Percentiles rank a stretch among this genome's conserved stretches.
Conservation (phyloP, 2,113 vertebrate genomes). For the Elephas maximus region DNA sequence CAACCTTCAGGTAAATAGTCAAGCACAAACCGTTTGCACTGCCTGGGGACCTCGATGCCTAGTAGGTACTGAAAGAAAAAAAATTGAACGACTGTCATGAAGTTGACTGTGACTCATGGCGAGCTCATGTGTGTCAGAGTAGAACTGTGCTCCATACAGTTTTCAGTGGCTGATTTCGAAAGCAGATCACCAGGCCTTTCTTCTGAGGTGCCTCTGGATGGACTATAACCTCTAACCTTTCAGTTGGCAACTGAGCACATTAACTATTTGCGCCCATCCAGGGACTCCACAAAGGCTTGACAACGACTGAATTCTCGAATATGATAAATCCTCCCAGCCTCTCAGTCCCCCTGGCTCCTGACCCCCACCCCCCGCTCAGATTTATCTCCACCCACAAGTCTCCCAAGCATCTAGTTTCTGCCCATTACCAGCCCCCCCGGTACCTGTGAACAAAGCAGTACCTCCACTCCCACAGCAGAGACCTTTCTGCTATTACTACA, state of each 20-base stretch:
- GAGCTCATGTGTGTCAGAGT: too few relatives aligned
- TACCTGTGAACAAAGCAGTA: neutral
- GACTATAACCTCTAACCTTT: neutral
- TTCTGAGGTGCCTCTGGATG: neutral
- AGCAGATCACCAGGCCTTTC: too few relatives aligned
- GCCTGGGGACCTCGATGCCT: neutral
- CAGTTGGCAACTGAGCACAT: neutral
- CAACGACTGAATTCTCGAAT: neutral
- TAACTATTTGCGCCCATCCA: neutral
- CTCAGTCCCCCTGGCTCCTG: too few relatives aligned
- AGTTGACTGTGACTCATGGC: too few relatives aligned
- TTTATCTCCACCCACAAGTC: neutral
- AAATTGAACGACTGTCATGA: too few relatives aligned
- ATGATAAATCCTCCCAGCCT: neutral
- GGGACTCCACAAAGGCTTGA: too few relatives aligned
- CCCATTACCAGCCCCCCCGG: neutral
- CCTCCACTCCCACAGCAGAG: neutral
- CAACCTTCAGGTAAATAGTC: neutral
- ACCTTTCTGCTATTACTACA: neutral
- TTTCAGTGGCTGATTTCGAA: too few relatives aligned
- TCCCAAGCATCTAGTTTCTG: rapidly evolving
- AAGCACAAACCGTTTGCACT: neutral
- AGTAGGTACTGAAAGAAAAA: too few relatives aligned
- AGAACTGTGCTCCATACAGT: too few relatives aligned
- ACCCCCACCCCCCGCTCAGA: rapidly evolving